Base-by-base conservation (phyloP, 2,797 vertebrate species). In the Margarornis squamiger region DNA sequence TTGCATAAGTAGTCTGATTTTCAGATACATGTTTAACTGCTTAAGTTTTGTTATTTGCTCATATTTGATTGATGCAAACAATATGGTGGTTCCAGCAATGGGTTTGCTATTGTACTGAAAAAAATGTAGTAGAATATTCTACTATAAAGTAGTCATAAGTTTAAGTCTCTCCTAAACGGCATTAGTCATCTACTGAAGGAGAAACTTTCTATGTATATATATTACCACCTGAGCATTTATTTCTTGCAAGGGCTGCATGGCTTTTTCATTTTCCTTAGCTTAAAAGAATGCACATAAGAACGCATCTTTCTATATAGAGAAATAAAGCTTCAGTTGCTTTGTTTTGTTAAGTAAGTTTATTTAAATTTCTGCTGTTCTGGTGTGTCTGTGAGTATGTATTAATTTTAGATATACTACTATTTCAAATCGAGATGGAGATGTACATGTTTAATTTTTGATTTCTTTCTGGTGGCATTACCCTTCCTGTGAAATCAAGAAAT, bases 201-300 rank as follows among this genome's bases (percentile, higher is more conserved):
- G 80, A 92, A 93, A 85, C 59, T 77, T 95, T 52, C 63, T 88
- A 2, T 94, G 77, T 94, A 19, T 76, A 78, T 93, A 57, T 88
- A 48, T 81, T 90, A 61, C 92, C 71, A 93, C 62, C 58, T 72
- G 88, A 93, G 88, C 93, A 92, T 90, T 96, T 71, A 57, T 81
- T 76, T 96, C 89, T 39, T 62, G 58, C 81, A 68, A 96, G 95
- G 92, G 67, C 92, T 97, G 95, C 95, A 96, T 97, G 96, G 91
- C 97, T 96, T 95, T 95, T 90, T 95, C 71, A 39, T 92, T 96
- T 96, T 96, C 93, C 94, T 86, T 97, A 96, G 96, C 95, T 97
- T 95, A 97, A 96, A 97, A 97, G 95, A 94, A 93, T 95, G 90
- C 93, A 96, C 94, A 91, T 90, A 88, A 86, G 74, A 88, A 75